phyloP scores from a whole-genome alignment of 2,113 vertebrate species.

The Bubalus kerabau region DNA sequence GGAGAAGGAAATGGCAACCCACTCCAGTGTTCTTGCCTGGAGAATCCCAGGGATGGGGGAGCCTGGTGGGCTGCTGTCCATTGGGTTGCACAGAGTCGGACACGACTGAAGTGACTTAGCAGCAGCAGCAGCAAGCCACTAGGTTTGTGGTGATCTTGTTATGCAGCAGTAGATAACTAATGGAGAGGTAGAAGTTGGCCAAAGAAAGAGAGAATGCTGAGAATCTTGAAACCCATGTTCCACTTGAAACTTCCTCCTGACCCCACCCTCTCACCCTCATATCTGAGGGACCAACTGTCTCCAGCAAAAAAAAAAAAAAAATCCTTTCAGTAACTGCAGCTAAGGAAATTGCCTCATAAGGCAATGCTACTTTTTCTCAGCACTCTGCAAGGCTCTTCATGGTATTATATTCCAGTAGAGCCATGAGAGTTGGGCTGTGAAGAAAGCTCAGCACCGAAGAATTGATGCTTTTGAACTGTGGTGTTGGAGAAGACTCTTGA shows the following conservation, averaged over 20 bases:
- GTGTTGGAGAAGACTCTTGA: too few relatives aligned
- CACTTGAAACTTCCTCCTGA: neutral
- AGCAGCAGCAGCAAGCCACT: neutral
- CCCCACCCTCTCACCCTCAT: fast-evolving
- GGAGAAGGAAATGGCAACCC: too few relatives aligned
- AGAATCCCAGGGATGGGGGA: too few relatives aligned
- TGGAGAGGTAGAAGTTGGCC: neutral
- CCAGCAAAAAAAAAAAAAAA: neutral
- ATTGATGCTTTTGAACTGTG: too few relatives aligned
- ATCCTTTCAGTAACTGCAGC: fast-evolving
- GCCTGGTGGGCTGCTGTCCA: too few relatives aligned
- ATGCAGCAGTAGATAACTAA: neutral
- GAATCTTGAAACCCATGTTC: neutral
- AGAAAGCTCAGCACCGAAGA: fast-evolving
- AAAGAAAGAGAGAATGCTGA: neutral
- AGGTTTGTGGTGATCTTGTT: neutral
- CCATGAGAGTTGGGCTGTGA: too few relatives aligned
- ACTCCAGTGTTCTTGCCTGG: too few relatives aligned
- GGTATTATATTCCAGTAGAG: neutral
- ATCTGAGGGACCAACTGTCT: neutral
- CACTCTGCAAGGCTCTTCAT: neutral
- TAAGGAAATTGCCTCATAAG: neutral
- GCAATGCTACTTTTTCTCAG: neutral
- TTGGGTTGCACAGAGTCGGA: too few relatives aligned
- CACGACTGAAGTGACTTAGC: too few relatives aligned